These are phyloP conservation scores for Nycteola revayana DNA, from an alignment of 2,888 invertebrate genomes.

Conservation along the genomic window DNA sequence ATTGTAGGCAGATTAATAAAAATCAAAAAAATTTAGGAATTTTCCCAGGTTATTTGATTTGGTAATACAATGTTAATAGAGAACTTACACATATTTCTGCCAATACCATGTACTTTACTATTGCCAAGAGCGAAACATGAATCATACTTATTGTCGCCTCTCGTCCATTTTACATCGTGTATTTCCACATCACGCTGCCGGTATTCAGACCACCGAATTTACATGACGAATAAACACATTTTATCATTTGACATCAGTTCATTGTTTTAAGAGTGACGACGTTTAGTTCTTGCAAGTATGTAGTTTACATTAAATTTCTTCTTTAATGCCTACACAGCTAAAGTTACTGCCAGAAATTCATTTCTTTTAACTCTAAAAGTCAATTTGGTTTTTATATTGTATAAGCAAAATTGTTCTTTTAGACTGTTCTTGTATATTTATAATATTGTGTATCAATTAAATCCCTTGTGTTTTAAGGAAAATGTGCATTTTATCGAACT, in stretches of 20 bases:
- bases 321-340: slow-evolving; percentile 38
- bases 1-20: no score
- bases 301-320: slow-evolving; percentile 22
- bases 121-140: no score
- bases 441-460: slow-evolving; percentile 38
- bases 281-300: slow-evolving; percentile 18
- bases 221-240: slow-evolving; percentile 22
- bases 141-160: no score
- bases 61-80: no score
- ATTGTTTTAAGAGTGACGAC: slow-evolving; percentile 20
- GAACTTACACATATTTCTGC: no score
- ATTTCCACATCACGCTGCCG: slow-evolving; percentile 20
- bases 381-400: slow-evolving; percentile 26
- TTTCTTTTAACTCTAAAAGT: slow-evolving; percentile 19
- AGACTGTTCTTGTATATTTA: slow-evolving; percentile 29
- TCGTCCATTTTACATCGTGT: neutral
- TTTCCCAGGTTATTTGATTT: no score
- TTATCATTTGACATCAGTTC: slow-evolving; percentile 24
- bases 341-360: slow-evolving; percentile 40
- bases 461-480: slow-evolving; percentile 27
- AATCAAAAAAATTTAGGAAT: no score
- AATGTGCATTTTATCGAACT: slow-evolving; percentile 34
- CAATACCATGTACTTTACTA: no score
- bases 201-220: slow-evolving; percentile 39
- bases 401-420: slow-evolving; percentile 21